phyloP scores from a whole-genome alignment of 2,888 invertebrate species.

The Lochmaea capreae region DNA sequence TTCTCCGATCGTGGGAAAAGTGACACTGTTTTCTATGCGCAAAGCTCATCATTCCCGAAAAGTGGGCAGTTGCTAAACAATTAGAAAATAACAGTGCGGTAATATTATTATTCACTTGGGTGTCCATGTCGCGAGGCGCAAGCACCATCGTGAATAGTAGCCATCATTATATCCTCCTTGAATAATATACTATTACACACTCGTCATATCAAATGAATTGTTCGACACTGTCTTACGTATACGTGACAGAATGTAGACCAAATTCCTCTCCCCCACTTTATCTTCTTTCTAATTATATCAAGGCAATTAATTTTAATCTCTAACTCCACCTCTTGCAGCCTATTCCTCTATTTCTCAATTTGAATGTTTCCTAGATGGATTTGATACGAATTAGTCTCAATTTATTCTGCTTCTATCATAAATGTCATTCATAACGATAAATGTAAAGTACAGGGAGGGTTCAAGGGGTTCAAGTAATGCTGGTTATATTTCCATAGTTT shows the following conservation, averaged over 20 bases:
- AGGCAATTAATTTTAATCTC: conserved; percentile 31
- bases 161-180: too few relatives aligned
- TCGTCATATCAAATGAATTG: too few relatives aligned
- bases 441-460: background rate
- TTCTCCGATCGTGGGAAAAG: too few relatives aligned
- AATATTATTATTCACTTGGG: background rate
- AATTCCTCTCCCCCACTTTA: conserved; percentile 1
- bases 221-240: background rate
- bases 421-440: background rate
- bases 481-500: too few relatives aligned
- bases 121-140: too few relatives aligned
- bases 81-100: background rate
- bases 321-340: conserved; percentile 17
- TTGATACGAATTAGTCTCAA: background rate
- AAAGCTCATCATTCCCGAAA: too few relatives aligned
- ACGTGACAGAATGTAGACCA: conserved; percentile 4
- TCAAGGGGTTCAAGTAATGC: too few relatives aligned
- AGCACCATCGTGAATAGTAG: too few relatives aligned
- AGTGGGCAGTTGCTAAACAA: background rate
- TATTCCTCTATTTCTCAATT: conserved; percentile 22
- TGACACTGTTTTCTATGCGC: too few relatives aligned
- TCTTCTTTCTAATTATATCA: conserved; percentile 18
- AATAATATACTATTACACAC: too few relatives aligned
- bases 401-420: background rate
- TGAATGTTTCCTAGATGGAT: conserved; percentile 6